Percentiles rank a stretch among this genome's conserved stretches.
phyloP scores from a whole-genome alignment of 2,888 invertebrate genomes.

The Chloroclysta siterata region DNA sequence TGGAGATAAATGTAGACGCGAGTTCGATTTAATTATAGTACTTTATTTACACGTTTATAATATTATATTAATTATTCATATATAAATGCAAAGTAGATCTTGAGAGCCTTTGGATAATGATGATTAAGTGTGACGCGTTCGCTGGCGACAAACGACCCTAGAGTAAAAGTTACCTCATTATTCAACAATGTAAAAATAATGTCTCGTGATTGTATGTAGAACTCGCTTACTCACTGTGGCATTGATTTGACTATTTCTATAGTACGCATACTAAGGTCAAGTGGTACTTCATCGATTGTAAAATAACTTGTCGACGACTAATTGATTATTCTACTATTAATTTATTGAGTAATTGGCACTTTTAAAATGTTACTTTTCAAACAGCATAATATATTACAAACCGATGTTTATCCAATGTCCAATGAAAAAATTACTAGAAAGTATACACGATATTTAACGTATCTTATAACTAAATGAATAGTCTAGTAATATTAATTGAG shows the following conservation, averaged over 20 bases:
- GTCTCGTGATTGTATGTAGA: too few species aligned
- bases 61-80: conserved; percentile 61
- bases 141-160: conserved; percentile 61
- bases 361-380: conserved; percentile 1
- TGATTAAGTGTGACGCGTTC: conserved; percentile 59
- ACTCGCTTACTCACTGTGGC: too few species aligned
- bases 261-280: too few species aligned
- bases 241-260: too few species aligned
- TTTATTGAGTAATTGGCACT: background rate
- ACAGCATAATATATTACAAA: background rate
- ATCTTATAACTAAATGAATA: conserved; percentile 41
- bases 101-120: conserved; percentile 74
- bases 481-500: conserved; percentile 40
- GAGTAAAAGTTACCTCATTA: background rate
- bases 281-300: too few species aligned
- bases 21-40: conserved; percentile 77
- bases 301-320: background rate
- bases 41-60: conserved; percentile 83
- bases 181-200: too few species aligned
- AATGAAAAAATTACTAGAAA: conserved; percentile 35
- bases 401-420: conserved; percentile 56
- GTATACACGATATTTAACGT: conserved; percentile 30
- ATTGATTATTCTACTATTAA: background rate
- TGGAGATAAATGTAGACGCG: conserved; percentile 67
- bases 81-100: conserved; percentile 78